Conservation (phyloP, 2,888 invertebrate species). For the Phalera bucephala region DNA sequence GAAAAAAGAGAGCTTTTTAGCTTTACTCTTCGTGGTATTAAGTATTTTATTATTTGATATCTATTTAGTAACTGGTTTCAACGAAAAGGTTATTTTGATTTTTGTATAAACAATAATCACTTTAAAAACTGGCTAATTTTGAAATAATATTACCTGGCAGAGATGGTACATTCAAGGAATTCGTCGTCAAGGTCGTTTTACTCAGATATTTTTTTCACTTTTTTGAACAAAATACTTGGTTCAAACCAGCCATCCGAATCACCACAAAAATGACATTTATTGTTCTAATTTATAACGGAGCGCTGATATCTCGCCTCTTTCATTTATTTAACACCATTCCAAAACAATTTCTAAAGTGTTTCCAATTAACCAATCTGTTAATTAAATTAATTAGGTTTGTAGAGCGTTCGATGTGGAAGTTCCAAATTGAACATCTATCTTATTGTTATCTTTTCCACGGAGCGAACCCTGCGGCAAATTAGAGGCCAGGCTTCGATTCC, state of each 20-base stretch:
- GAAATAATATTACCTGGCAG: too few relatives aligned
- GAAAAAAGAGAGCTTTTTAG: slow-evolving; percentile 24
- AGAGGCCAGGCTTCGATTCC: slow-evolving; percentile 11
- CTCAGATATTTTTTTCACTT: too few relatives aligned
- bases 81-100: neutral
- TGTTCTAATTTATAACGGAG: neutral
- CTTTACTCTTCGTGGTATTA: slow-evolving; percentile 24
- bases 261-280: neutral
- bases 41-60: neutral
- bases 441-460: slow-evolving; percentile 25
- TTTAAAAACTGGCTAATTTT: too few relatives aligned
- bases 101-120: too few relatives aligned
- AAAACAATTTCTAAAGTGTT: slow-evolving; percentile 5
- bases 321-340: slow-evolving; percentile 1
- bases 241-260: neutral
- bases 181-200: too few relatives aligned
- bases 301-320: neutral
- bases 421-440: slow-evolving; percentile 25
- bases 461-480: slow-evolving; percentile 26
- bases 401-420: slow-evolving; percentile 11
- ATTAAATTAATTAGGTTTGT: slow-evolving; percentile 17
- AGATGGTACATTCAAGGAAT: too few relatives aligned
- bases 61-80: neutral
- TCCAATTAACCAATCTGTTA: slow-evolving; percentile 12
- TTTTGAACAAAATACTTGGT: too few relatives aligned